Evolutionary conservation across 2,888 invertebrate species (phyloP).

Genomic region (Cephus pygmeus): DNA sequence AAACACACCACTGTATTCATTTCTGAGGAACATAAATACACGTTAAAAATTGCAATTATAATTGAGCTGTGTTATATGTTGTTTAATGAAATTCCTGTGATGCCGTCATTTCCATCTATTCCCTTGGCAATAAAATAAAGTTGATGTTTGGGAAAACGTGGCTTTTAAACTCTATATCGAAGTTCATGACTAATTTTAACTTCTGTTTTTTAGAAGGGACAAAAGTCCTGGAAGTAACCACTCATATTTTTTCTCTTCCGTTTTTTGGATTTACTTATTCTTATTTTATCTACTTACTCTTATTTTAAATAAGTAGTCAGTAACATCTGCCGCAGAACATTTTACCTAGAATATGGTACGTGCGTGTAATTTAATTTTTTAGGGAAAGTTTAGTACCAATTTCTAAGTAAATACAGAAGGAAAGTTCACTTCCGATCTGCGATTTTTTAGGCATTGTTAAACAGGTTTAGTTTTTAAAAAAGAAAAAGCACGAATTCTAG

Average conservation of each 20-base stretch:
- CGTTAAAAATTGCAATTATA: slow-evolving; percentile 22
- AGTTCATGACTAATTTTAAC: background rate
- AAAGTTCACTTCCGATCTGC: background rate
- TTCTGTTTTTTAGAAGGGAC: background rate
- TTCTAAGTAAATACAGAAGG: background rate
- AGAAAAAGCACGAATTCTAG: background rate
- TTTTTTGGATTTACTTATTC: no score
- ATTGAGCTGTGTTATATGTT: background rate
- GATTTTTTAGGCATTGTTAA: background rate
- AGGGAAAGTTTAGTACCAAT: background rate
- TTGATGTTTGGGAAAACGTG: background rate
- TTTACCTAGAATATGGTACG: no score
- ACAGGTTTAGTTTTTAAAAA: background rate
- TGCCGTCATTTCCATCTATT: background rate
- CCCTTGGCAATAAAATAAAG: background rate
- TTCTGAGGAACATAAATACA: slow-evolving; percentile 45
- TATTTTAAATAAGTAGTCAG: no score
- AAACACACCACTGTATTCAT: slow-evolving; percentile 45
- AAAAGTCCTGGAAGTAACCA: background rate
- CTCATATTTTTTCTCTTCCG: no score
- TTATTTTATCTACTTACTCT: no score
- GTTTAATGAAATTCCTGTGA: background rate
- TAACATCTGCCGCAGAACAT: no score
- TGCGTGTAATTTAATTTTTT: no score
- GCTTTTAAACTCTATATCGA: no score